phyloP scores from a whole-genome alignment of 30 jellyfish, hydroid and myxozoan species.

The Sanderia malayensis region DNA sequence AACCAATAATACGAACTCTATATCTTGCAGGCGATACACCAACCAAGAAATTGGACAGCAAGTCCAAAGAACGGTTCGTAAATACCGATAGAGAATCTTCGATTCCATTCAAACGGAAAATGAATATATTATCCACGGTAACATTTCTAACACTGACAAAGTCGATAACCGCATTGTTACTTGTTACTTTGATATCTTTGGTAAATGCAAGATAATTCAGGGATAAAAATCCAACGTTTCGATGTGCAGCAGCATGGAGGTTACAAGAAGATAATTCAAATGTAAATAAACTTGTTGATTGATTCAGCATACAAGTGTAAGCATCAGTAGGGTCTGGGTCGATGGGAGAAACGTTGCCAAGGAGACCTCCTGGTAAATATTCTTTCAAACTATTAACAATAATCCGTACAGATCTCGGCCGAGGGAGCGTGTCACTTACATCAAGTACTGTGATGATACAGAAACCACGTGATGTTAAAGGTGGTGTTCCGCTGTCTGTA shows the following conservation, averaged over 20 bases:
- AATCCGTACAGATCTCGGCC: conserved; percentile 41
- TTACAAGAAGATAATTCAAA: conserved; percentile 48
- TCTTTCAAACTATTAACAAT: conserved; percentile 41
- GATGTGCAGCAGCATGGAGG: conserved; percentile 56
- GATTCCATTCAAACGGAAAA: conserved; percentile 38
- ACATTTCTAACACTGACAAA: conserved; percentile 23
- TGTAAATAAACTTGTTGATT: conserved; percentile 29
- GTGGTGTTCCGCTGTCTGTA: conserved; percentile 55
- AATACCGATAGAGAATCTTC: conserved; percentile 5
- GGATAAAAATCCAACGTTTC: conserved; percentile 4
- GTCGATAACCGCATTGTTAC: conserved; percentile 20
- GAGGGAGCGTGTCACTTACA: conserved; percentile 68
- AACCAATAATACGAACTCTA: conserved; percentile 33
- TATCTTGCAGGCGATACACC: conserved; percentile 23
- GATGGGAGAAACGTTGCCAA: conserved; percentile 84
- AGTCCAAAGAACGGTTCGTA: conserved; percentile 17
- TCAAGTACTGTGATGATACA: conserved; percentile 47
- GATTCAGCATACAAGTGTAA: conserved; percentile 41
- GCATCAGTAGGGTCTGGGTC: conserved; percentile 69
- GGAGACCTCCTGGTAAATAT: conserved; percentile 30
- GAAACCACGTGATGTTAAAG: conserved; percentile 29
- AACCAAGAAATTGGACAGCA: conserved; percentile 2
- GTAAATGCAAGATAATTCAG: conserved; percentile 21
- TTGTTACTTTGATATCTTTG: neutral
- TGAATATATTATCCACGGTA: conserved; percentile 31